Percentiles rank a stretch among this genome's conserved stretches.
Conservation (phyloP, 2,797 vertebrate species). For the Enteromius thamalakanensis region DNA sequence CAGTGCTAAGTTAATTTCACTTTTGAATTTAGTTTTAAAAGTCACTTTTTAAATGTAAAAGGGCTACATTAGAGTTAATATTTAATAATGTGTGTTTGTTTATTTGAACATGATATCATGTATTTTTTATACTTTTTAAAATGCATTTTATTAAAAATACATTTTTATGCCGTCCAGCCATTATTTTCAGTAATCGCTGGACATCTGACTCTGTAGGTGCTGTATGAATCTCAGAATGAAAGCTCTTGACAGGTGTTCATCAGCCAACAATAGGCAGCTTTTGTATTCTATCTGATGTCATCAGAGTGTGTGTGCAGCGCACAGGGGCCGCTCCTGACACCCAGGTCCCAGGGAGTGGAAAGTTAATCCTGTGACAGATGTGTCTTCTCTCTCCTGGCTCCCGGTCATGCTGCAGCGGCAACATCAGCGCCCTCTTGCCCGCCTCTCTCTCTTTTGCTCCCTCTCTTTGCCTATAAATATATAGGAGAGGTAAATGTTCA, state of each 20-base stretch:
- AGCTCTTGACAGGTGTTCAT: constrained; percentile 48
- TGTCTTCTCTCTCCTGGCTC: constrained; percentile 87
- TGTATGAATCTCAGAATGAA: constrained; percentile 12
- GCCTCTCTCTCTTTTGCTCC: constrained; percentile 67
- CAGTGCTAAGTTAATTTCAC: neutral
- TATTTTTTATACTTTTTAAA: neutral
- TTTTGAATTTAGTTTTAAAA: neutral
- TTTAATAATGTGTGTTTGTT: neutral
- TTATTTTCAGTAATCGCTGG: constrained; percentile 4
- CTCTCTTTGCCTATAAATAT: constrained; percentile 64
- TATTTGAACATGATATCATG: neutral
- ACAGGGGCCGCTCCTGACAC: constrained; percentile 75
- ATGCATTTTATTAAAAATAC: neutral
- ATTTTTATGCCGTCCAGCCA: no score
- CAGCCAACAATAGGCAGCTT: constrained; percentile 52
- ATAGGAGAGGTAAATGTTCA: constrained; percentile 71
- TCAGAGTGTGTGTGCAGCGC: constrained; percentile 51
- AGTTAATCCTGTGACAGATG: constrained; percentile 97
- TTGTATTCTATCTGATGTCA: constrained; percentile 66
- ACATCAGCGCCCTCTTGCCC: constrained; percentile 70
- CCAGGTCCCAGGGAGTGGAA: constrained; percentile 90
- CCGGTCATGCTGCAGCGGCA: constrained; percentile 85
- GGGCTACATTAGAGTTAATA: neutral
- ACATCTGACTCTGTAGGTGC: neutral
- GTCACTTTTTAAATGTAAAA: neutral